A percentile compares a stretch with the other conserved stretches of the same genome.
Conservation (phyloP, 1,140 invertebrate genomes). For the Subanguina moxae region DNA sequence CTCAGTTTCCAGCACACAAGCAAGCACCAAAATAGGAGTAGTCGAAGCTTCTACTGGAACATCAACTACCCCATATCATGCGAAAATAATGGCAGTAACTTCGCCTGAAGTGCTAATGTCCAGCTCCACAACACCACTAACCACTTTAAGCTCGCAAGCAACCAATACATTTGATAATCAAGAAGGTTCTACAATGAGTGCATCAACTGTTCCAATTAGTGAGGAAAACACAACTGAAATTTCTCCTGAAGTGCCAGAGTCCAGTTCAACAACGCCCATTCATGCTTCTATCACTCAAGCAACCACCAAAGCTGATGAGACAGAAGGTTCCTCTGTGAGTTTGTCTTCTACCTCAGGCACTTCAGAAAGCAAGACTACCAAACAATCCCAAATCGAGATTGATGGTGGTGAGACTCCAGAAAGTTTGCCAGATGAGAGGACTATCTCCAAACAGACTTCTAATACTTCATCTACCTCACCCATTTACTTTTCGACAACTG, state of each 20-base stretch:
- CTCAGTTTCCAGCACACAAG: no score
- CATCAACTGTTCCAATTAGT: not conserved
- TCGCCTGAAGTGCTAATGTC: not conserved
- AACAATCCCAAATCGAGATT: constrained; percentile 2
- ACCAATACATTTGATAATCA: not conserved
- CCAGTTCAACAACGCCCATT: not conserved
- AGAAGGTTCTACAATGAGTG: not conserved
- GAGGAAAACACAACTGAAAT: constrained; percentile 14
- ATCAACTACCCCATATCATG: no score
- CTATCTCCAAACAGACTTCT: not conserved
- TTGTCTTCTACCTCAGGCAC: not conserved
- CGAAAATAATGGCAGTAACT: not conserved
- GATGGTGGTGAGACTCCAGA: constrained; percentile 9
- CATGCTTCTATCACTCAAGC: not conserved
- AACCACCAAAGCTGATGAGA: not conserved
- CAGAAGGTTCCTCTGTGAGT: not conserved
- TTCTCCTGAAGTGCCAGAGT: not conserved
- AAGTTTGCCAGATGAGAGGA: not conserved
- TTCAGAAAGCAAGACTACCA: not conserved
- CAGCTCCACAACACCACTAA: not conserved
- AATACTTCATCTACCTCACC: not conserved
- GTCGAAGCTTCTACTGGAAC: no score
- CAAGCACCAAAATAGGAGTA: no score
- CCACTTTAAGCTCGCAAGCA: not conserved
- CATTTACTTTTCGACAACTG: not conserved